A percentile compares a stretch with the other conserved stretches of the same genome.
phyloP scores from a whole-genome alignment of 2,797 vertebrate species.

The Trichosurus vulpecula region DNA sequence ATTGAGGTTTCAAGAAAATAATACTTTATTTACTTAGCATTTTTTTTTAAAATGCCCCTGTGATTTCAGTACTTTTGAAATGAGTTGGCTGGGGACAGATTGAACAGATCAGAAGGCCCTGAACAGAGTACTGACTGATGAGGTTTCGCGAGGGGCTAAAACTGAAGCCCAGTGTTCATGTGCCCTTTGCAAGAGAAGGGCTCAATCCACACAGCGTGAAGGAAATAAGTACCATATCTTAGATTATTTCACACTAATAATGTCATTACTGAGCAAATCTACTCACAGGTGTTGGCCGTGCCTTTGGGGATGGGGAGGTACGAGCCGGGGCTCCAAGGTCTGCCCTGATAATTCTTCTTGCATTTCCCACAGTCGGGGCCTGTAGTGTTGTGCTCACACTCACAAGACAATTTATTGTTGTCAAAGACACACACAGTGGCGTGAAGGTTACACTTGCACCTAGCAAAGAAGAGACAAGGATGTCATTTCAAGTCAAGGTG shows the following conservation, averaged over 20 bases:
- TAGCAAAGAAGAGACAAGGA: constrained; percentile 82
- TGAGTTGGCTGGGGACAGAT: background rate
- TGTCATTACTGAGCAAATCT: constrained; percentile 49
- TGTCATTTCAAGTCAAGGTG: constrained; percentile 64
- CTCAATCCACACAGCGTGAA: background rate
- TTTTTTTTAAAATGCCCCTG: background rate
- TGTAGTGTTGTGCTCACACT: constrained; percentile 99
- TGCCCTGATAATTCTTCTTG: constrained; percentile 97
- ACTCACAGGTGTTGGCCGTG: constrained; percentile 99
- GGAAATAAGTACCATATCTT: constrained; percentile 8
- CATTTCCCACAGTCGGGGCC: constrained; percentile 98
- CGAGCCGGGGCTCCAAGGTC: constrained; percentile 96
- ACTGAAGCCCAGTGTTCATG: background rate
- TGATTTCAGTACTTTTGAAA: constrained; percentile 37
- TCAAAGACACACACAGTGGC: constrained; percentile 96
- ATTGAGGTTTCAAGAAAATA: background rate
- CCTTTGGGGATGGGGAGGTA: constrained; percentile 99
- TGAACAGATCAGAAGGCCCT: background rate
- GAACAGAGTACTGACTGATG: constrained; percentile 14
- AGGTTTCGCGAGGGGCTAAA: background rate
- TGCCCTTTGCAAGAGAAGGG: constrained; percentile 4
- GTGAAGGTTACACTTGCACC: constrained; percentile 99
- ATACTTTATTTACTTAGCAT: constrained; percentile 5
- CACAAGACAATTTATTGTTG: constrained; percentile 96
- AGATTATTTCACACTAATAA: background rate